Percentiles rank a stretch among this genome's conserved stretches.
These are phyloP conservation scores for Yponomeuta plumbellus DNA, from an alignment of 2,888 invertebrate genomes.

Conservation along the genomic window DNA sequence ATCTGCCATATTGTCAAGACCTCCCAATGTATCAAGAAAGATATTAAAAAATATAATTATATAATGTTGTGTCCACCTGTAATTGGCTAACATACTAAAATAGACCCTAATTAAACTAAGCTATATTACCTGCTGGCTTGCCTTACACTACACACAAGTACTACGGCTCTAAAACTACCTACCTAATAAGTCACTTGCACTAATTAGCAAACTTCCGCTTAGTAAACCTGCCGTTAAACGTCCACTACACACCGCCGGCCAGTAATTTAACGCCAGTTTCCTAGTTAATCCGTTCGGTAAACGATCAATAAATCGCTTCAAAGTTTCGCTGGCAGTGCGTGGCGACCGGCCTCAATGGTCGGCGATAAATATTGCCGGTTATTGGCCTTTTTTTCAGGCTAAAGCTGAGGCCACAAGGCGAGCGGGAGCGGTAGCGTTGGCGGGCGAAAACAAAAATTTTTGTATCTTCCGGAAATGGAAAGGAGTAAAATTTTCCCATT, in stretches of 20 bases:
- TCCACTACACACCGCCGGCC: background rate
- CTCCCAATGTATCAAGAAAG: too few relatives aligned
- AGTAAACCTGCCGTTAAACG: background rate
- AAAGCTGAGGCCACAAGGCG: background rate
- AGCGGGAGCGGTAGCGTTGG: too few relatives aligned
- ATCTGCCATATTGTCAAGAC: too few relatives aligned
- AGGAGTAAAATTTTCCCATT: too few relatives aligned
- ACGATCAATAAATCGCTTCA: slow-evolving; percentile 9
- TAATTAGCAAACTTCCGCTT: background rate
- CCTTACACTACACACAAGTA: too few relatives aligned
- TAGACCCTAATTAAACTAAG: too few relatives aligned
- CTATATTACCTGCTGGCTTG: too few relatives aligned
- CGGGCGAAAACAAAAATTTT: background rate
- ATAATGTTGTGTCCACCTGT: too few relatives aligned
- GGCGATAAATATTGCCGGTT: background rate
- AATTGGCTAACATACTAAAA: too few relatives aligned
- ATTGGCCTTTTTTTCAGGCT: slow-evolving; percentile 1
- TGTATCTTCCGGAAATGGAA: too few relatives aligned
- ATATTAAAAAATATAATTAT: too few relatives aligned
- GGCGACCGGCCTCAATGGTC: background rate
- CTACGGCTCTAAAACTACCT: background rate
- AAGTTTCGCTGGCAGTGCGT: slow-evolving; percentile 8
- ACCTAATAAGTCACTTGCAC: background rate
- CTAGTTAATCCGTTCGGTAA: slow-evolving; percentile 14
- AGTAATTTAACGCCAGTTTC: background rate